Evolutionary conservation across 1,140 invertebrate genomes (phyloP).

Genomic region (Onthophagus taurus): DNA sequence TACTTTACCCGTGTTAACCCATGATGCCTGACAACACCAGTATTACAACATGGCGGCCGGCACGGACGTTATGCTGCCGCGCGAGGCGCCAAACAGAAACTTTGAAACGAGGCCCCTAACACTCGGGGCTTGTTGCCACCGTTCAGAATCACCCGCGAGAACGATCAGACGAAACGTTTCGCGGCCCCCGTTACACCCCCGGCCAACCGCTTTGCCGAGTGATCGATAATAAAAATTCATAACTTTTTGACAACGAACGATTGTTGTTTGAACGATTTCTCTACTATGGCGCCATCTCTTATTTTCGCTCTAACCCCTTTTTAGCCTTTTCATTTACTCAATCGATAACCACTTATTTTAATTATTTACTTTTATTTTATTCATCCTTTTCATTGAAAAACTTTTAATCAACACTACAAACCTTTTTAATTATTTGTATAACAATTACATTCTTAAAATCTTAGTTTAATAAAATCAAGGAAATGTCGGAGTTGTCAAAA

Average conservation of each 20-base stretch:
- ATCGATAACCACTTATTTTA: slow-evolving; percentile 12
- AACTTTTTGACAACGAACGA: slow-evolving; percentile 25
- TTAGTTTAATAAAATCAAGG: too few relatives aligned
- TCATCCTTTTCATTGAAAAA: too few relatives aligned
- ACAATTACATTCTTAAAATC: too few relatives aligned
- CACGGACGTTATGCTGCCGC: slow-evolving; percentile 32
- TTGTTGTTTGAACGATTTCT: slow-evolving; percentile 20
- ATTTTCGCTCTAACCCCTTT: slow-evolving; percentile 1
- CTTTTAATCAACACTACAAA: too few relatives aligned
- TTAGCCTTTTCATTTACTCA: slow-evolving; percentile 6
- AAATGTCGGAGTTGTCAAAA: too few relatives aligned
- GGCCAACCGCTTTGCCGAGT: slow-evolving; percentile 6
- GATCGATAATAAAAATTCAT: slow-evolving; percentile 22
- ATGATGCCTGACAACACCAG: slow-evolving; percentile 37
- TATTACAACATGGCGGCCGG: slow-evolving; percentile 39
- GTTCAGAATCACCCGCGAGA: too few relatives aligned
- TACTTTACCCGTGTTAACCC: slow-evolving; percentile 33
- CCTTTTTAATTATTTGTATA: too few relatives aligned
- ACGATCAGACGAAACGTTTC: slow-evolving; percentile 3
- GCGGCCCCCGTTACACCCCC: slow-evolving; percentile 4
- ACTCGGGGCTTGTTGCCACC: not conserved
- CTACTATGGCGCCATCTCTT: slow-evolving; percentile 10
- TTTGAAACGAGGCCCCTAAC: slow-evolving; percentile 10
- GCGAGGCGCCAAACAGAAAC: slow-evolving; percentile 26
- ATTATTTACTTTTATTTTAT: too few relatives aligned